Evolutionary conservation across 2,113 vertebrate genomes (phyloP), one percentile per base, ranked within the genome.

Genomic region (Channa maculata): DNA sequence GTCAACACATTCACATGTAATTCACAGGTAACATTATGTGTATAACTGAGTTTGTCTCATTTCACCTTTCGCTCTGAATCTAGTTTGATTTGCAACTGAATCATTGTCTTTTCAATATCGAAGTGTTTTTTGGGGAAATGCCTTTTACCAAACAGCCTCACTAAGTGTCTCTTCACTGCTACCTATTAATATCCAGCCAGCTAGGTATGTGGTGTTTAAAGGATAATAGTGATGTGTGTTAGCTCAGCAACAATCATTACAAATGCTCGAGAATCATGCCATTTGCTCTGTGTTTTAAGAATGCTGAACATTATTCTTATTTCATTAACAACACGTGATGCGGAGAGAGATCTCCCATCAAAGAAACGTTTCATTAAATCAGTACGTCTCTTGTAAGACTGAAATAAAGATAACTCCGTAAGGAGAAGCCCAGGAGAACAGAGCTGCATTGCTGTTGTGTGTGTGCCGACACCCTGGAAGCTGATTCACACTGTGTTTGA

Each of bases 401-500:
- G 77, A 41, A 39, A 77, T 64, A 64, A 68, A 77, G 79, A 57
- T 43, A 76, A 74, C 63, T 84, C 83, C 71, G 72, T 2, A 10
- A 70, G 76, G 63, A 68, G 55, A 80, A 49, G 39, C 83, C 65
- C 49, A 4, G 66, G 69, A 77, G 72, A 80, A 5, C 58, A 1
- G 33, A 14, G 55, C 53, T 61, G 59, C 68, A 65, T 52, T 24
- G 48, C 75, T 76, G 84, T 82, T 48, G 53, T 79, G 75, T 59
- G 75, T 59, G 77, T 36, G 75, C 83, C 69, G 79, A 83, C 77
- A 88, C 79, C 66, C 68, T 65, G 80, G 64, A 60, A 82, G 76
- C 83, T 65, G 82, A 83, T 83, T 83, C 84, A 69, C 77, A 51
- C 48, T 43, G 48, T 64, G 83, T 91, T 88, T 91, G 92, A 93